Evolutionary conservation across 2,888 invertebrate genomes (phyloP).

Genomic region (Xestia sexstrigata): DNA sequence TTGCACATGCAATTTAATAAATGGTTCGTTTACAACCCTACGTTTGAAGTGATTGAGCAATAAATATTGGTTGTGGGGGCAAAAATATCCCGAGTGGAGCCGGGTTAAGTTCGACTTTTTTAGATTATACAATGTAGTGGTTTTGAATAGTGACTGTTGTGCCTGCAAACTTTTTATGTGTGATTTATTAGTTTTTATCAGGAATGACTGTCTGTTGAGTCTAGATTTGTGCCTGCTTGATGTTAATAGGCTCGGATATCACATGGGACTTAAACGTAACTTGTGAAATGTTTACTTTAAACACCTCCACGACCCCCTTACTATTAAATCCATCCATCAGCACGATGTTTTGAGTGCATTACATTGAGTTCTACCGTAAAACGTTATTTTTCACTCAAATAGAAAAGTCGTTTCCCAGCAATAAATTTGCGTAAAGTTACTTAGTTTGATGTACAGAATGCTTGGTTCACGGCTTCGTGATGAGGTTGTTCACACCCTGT

Average conservation of each 20-base stretch:
- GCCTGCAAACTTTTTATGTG: not conserved
- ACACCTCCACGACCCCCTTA: too few relatives aligned
- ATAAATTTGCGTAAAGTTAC: too few relatives aligned
- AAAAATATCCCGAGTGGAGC: conserved; percentile 4
- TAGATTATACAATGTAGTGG: conserved; percentile 11
- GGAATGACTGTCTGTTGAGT: not conserved
- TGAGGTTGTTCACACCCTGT: too few relatives aligned
- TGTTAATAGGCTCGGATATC: not conserved
- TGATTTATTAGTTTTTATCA: not conserved
- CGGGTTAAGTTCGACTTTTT: conserved; percentile 20
- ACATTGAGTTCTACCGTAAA: too few relatives aligned
- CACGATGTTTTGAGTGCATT: too few relatives aligned
- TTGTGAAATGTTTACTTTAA: too few relatives aligned
- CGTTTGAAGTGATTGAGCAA: conserved; percentile 57
- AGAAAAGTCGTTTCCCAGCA: too few relatives aligned
- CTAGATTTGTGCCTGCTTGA: not conserved
- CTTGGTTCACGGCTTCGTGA: too few relatives aligned
- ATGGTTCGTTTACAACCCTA: conserved; percentile 71
- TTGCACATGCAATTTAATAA: conserved; percentile 72
- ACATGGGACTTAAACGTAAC: too few relatives aligned
- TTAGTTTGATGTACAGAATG: too few relatives aligned
- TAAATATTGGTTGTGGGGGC: conserved; percentile 41
- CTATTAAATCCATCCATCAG: too few relatives aligned
- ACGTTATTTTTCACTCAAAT: too few relatives aligned
- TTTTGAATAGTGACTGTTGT: not conserved